Conservation (phyloP, 2,888 invertebrate genomes). For the Andrena fulva region DNA sequence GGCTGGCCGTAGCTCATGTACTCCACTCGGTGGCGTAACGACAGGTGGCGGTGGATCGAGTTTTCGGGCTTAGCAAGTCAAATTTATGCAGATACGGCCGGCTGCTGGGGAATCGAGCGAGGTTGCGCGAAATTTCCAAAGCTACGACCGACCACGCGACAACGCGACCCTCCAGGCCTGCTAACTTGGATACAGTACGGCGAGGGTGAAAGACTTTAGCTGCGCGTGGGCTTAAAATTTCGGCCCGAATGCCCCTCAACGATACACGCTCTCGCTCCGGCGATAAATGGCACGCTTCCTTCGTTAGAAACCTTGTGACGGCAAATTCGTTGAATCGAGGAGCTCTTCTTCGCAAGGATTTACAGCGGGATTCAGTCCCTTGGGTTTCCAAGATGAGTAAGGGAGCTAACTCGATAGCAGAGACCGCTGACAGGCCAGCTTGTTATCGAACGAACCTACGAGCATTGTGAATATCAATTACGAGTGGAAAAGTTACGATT, state of each 20-base stretch:
- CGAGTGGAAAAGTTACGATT: background rate
- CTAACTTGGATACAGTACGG: background rate
- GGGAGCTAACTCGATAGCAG: background rate
- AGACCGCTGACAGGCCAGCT: background rate
- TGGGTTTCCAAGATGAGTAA: background rate
- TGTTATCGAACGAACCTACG: constrained; percentile 3
- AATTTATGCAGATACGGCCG: constrained; percentile 80
- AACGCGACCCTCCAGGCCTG: background rate
- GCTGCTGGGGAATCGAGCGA: constrained; percentile 44
- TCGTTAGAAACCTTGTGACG: background rate
- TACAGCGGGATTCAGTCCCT: background rate
- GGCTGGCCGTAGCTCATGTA: constrained; percentile 49
- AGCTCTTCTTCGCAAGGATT: background rate
- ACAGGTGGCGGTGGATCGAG: constrained; percentile 51
- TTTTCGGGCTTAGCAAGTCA: constrained; percentile 82
- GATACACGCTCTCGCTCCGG: constrained; percentile 19
- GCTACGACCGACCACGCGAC: constrained; percentile 27
- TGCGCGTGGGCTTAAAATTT: background rate
- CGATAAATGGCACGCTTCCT: constrained; percentile 5
- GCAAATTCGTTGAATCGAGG: background rate
- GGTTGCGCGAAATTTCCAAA: constrained; percentile 65
- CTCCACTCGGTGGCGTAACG: constrained; percentile 56
- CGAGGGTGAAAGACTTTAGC: background rate
- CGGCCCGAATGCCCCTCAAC: background rate
- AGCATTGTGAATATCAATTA: constrained; percentile 14